These are phyloP conservation scores for Diachasma alloeum DNA, from an alignment of 1,140 invertebrate genomes.

Conservation along the genomic window DNA sequence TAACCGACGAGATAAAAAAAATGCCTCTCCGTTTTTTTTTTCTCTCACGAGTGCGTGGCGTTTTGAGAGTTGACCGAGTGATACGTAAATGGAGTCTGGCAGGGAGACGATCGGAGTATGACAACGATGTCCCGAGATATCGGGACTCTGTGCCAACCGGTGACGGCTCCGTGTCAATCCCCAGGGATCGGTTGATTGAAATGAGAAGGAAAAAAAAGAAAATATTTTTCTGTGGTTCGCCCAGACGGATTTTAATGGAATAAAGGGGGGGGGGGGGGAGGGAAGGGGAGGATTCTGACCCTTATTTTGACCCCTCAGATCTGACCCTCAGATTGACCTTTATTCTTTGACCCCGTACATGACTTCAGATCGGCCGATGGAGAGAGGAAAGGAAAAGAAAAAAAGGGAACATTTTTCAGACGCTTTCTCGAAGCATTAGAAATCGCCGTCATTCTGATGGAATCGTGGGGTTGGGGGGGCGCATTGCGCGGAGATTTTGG, in stretches of 20 bases:
- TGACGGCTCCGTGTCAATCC: slow-evolving; percentile 55
- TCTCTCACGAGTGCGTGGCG: background rate
- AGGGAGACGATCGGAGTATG: background rate
- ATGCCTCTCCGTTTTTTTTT: slow-evolving; percentile 7
- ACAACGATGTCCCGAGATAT: slow-evolving; percentile 48
- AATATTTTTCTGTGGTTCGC: too few relatives aligned
- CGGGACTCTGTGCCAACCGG: slow-evolving; percentile 59
- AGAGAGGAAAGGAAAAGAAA: too few relatives aligned
- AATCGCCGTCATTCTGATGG: background rate
- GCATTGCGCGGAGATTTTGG: background rate
- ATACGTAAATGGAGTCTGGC: slow-evolving; percentile 4
- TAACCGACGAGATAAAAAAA: slow-evolving; percentile 9
- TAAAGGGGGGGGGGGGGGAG: too few relatives aligned
- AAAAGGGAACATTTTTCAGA: too few relatives aligned
- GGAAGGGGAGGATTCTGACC: too few relatives aligned
- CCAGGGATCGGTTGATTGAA: slow-evolving; percentile 44
- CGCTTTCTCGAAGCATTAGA: background rate
- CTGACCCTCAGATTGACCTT: too few relatives aligned
- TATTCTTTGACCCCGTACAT: too few relatives aligned
- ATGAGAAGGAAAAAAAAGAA: background rate
- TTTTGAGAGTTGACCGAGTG: background rate
- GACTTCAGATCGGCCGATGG: too few relatives aligned
- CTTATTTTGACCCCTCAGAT: too few relatives aligned
- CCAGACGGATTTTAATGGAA: too few relatives aligned
- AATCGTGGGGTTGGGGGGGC: background rate